These are phyloP conservation scores for Conistra vaccinii DNA, from an alignment of 2,888 invertebrate species.

Conservation along the genomic window DNA sequence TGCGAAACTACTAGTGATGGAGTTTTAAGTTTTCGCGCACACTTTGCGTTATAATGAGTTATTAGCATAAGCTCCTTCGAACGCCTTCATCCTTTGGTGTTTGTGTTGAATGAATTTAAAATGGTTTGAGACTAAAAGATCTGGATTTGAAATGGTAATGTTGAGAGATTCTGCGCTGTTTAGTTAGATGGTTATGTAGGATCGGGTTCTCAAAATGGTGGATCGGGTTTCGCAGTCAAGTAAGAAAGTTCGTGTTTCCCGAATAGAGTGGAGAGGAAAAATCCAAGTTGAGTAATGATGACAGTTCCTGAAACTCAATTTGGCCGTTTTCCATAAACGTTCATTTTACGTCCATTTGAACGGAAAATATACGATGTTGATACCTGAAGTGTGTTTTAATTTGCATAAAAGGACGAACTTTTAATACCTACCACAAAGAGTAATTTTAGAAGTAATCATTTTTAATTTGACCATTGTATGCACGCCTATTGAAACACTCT, in stretches of 20 bases:
- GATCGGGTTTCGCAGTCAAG: slow-evolving; percentile 8
- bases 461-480: slow-evolving; percentile 19
- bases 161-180: slow-evolving; percentile 19
- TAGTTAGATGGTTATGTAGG: slow-evolving; percentile 9
- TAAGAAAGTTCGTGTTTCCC: slow-evolving; percentile 33
- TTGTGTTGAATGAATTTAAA: slow-evolving; percentile 60
- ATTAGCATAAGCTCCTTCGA: slow-evolving; percentile 59
- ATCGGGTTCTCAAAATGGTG: neutral
- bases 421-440: neutral
- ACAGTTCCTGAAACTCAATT: slow-evolving; percentile 61
- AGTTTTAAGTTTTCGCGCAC: slow-evolving; percentile 63
- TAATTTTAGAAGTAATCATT: slow-evolving; percentile 19
- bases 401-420: slow-evolving; percentile 33
- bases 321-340: slow-evolving; percentile 63
- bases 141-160: slow-evolving; percentile 43
- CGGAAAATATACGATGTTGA: slow-evolving; percentile 50
- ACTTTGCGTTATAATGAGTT: slow-evolving; percentile 63
- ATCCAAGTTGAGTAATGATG: slow-evolving; percentile 62
- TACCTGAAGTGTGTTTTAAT: slow-evolving; percentile 50
- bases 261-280: slow-evolving; percentile 50
- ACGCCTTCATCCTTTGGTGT: slow-evolving; percentile 39
- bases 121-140: slow-evolving; percentile 46
- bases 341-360: slow-evolving; percentile 51
- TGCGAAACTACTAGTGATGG: slow-evolving; percentile 52
- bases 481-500: slow-evolving; percentile 7